Base-by-base conservation (phyloP, 2,888 invertebrate species). In the Brenthis hecate region DNA sequence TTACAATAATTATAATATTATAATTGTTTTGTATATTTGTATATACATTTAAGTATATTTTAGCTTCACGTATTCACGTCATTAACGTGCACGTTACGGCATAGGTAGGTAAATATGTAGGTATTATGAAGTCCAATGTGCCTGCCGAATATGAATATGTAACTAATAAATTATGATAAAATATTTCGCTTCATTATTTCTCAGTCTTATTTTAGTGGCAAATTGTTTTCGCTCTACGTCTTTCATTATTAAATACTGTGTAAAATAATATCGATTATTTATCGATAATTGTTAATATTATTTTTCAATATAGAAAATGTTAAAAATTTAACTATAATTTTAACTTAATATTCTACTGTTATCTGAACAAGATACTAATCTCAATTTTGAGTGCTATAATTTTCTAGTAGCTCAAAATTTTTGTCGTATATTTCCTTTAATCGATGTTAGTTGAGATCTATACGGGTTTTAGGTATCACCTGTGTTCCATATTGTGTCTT, bases 401-500 rank as follows among this genome's bases (percentile, higher is more conserved):
- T 58, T 57, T n/a, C 36, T 65, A 57, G 36, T 50, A 14, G 28
- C 48, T 16, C 13, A n/a, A 60, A 28, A 50, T 32, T 60, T 60
- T 43, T 2, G 11, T 43, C 32, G n/a, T 14, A 8, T 47, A 47
- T 14, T 47, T 47, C 19, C 13, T 60, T 58, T 60, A 60, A 50
- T 16, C 32, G 28, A 16, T 60, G 60, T 60, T 13, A 48, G 50
- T 51, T 56, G 83, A 85, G 82, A 83, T 85, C 83, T 77, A 78
- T 76, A 70, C 76, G 70, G 73, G 78, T 61, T 55, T 55, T 32
- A 19, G 51, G 70, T 74, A 71, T 75, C 73, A 71, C 65, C 67
- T 65, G 68, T 74, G 72, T 72, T 55, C 57, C 14, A 14, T 23
- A 58, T 19, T 8, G 62, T 48, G 61, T 68, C 64, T 82, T 89